Evolutionary conservation across 2,113 vertebrate genomes (phyloP), one percentile per base, ranked within the genome.

Genomic region (Onychorhynchus coronatus): DNA sequence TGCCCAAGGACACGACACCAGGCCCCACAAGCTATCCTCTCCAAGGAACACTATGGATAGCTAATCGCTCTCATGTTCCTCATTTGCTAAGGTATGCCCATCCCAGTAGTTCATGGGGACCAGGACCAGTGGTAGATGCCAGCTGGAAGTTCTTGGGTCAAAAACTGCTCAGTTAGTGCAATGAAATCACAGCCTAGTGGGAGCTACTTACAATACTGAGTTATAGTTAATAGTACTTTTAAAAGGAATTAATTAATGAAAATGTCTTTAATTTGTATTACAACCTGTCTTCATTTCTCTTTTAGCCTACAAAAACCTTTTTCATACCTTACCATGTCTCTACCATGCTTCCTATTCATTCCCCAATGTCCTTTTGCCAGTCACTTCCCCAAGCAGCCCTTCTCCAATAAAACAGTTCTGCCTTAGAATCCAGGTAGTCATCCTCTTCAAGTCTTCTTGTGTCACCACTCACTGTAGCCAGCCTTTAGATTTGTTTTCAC

Each of bases 151-250:
- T 97, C 55, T 85, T 75, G 73, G 50, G 52, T 78, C 77, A 87
- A 62, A 87, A 92, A 72, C 77, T 85, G 61, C 58, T 88, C 74
- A 33, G 8, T 82, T 81, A 85, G n/a, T 53, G 46, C 74, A 75
- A 50, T 18, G 50, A 88, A 85, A 90, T 79, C 63, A 68, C 46
- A 91, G 84, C 71, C 85, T 79, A 85, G 49, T 47, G 42, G 63
- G 58, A 96, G 27, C 58, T 73, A 83, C 78, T 79, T 80, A 90
- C 37, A 80, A 83, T 47, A 82, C 58, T 37, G 28, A 70, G 89
- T 85, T 93, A 71, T 90, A 88, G 58, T 83, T 93, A 92, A 76
- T 42, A 79, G 46, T 11, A 76, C 47, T 82, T 95, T 90, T 82
- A 14, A 53, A 81, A 92, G 9, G 66, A 76, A 65, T 74, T 91